Evolutionary conservation across 2,113 vertebrate species (phyloP).

Genomic region (Tragelaphus strepsiceros): DNA sequence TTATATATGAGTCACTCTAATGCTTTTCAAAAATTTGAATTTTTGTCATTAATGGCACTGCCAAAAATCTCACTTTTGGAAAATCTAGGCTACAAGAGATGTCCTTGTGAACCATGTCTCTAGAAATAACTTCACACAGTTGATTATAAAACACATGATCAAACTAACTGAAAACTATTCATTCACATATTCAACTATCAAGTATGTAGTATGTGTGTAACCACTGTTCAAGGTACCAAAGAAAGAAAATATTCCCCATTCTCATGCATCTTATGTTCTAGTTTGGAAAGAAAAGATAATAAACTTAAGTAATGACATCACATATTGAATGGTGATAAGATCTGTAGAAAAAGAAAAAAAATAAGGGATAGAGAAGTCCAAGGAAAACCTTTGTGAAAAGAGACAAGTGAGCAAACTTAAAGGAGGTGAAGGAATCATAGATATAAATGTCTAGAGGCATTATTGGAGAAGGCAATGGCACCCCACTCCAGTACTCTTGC

Average conservation of each 20-base stretch:
- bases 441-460: not conserved
- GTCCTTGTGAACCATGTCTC: not conserved
- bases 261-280: not conserved
- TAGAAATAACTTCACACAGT: not conserved
- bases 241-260: not conserved
- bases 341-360: not conserved
- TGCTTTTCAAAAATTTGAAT: slow-evolving; percentile 1
- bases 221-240: not conserved
- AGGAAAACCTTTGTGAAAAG: not conserved
- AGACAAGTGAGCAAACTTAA: not conserved
- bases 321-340: not conserved
- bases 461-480: too few species aligned
- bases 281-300: not conserved
- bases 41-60: slow-evolving; percentile 13
- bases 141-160: not conserved
- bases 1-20: slow-evolving; percentile 16
- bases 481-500: too few species aligned
- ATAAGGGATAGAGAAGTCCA: not conserved
- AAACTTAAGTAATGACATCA: not conserved
- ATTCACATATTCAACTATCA: not conserved
- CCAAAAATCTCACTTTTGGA: slow-evolving; percentile 29
- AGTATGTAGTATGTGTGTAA: not conserved
- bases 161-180: not conserved
- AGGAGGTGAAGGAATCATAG: not conserved
- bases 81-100: slow-evolving; percentile 10